These are phyloP conservation scores for Drosophila littoralis DNA, from an alignment of 1,140 invertebrate genomes.

Conservation along the genomic window DNA sequence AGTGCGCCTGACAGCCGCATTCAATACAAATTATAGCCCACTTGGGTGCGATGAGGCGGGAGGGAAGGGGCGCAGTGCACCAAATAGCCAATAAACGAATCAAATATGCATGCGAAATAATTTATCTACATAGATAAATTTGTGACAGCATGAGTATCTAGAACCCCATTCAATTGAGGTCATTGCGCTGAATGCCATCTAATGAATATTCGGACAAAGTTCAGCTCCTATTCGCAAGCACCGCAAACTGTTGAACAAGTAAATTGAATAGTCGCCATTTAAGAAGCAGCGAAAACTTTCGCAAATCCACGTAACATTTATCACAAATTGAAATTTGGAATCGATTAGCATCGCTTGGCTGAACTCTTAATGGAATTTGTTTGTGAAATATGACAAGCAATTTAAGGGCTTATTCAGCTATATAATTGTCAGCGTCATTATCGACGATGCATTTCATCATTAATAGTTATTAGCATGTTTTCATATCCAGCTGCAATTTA, in stretches of 20 bases:
- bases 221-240: background rate
- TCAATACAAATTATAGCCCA: conserved; percentile 31
- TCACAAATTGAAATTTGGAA: conserved; percentile 9
- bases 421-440: background rate
- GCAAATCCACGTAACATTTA: conserved; percentile 1
- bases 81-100: conserved; percentile 39
- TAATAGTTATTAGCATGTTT: background rate
- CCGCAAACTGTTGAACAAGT: conserved; percentile 29
- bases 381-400: background rate
- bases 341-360: background rate
- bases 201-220: conserved; percentile 18
- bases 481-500: conserved; percentile 4
- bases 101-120: conserved; percentile 25
- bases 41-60: background rate
- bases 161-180: conserved; percentile 16
- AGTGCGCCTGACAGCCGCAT: conserved; percentile 27
- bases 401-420: background rate
- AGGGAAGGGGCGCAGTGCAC: background rate
- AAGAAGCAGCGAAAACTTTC: conserved; percentile 3
- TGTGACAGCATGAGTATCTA: background rate
- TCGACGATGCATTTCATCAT: background rate
- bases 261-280: conserved; percentile 8
- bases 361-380: background rate
- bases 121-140: conserved; percentile 1
- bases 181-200: conserved; percentile 25